Conservation (phyloP, 2,797 vertebrate species). For the Danio kyathit region DNA sequence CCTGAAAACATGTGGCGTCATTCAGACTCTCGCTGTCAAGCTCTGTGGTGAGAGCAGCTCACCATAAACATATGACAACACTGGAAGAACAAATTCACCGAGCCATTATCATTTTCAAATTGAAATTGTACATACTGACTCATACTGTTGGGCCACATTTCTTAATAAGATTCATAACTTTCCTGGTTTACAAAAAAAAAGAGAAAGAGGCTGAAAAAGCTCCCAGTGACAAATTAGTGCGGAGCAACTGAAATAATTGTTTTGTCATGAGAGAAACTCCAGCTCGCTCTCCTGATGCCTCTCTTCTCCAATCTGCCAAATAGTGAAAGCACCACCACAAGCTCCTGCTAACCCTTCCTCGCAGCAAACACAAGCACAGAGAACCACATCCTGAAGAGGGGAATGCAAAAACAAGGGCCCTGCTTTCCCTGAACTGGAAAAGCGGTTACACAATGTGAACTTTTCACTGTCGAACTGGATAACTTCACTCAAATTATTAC, state of each 20-base stretch:
- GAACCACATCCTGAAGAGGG: conserved; percentile 84
- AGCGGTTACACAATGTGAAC: conserved; percentile 86
- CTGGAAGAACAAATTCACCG: conserved; percentile 66
- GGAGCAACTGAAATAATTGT: conserved; percentile 71
- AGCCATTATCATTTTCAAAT: conserved; percentile 69
- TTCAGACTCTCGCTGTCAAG: conserved; percentile 65
- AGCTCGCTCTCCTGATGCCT: conserved; percentile 78
- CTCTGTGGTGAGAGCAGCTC: conserved; percentile 66
- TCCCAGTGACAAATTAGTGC: conserved; percentile 63
- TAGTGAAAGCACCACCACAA: conserved; percentile 76
- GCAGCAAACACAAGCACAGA: conserved; percentile 76
- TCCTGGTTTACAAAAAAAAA: conserved; percentile 58
- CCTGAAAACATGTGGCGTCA: conserved; percentile 64
- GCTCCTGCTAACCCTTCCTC: conserved; percentile 77
- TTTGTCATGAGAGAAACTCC: conserved; percentile 79
- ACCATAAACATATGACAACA: conserved; percentile 63
- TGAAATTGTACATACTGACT: conserved; percentile 67
- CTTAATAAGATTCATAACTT: conserved; percentile 62
- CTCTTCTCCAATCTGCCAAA: conserved; percentile 74
- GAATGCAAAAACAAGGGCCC: conserved; percentile 74
- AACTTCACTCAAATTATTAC: conserved; percentile 82
- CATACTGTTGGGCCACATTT: conserved; percentile 53
- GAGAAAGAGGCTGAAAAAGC: conserved; percentile 41
- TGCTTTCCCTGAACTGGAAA: conserved; percentile 83
- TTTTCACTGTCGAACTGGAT: conserved; percentile 80